Percentiles rank a stretch among this genome's conserved stretches.
Evolutionary conservation across 2,888 invertebrate genomes (phyloP).

Genomic region (Frankliniella fusca): DNA sequence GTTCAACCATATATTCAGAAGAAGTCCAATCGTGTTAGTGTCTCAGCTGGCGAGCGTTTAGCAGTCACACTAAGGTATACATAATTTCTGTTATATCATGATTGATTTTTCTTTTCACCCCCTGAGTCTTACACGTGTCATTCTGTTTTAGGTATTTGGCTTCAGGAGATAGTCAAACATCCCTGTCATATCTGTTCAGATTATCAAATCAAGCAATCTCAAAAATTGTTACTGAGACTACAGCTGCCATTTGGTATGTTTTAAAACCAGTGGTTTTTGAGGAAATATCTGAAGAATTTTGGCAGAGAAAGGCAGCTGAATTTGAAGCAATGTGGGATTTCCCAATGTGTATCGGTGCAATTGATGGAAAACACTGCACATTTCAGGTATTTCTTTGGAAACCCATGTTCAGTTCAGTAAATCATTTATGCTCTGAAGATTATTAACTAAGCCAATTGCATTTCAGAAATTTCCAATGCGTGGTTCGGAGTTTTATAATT

Average conservation of each 20-base stretch:
- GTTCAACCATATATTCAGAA: no score
- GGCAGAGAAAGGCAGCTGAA: no score
- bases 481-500: neutral
- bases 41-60: no score
- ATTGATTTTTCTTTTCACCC: no score
- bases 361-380: neutral
- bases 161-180: no score
- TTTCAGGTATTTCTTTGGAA: neutral
- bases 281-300: neutral
- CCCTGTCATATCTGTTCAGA: no score
- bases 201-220: no score
- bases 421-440: neutral
- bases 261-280: neutral
- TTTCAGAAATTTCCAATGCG: conserved; percentile 7
- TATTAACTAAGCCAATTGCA: neutral
- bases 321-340: no score
- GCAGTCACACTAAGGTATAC: no score
- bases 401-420: neutral
- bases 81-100: no score
- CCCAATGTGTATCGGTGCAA: neutral
- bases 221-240: neutral
- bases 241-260: neutral
- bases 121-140: no score
- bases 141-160: neutral
- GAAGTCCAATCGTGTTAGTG: no score